Conservation (phyloP, 2,797 vertebrate genomes). For the Mycteria americana region DNA sequence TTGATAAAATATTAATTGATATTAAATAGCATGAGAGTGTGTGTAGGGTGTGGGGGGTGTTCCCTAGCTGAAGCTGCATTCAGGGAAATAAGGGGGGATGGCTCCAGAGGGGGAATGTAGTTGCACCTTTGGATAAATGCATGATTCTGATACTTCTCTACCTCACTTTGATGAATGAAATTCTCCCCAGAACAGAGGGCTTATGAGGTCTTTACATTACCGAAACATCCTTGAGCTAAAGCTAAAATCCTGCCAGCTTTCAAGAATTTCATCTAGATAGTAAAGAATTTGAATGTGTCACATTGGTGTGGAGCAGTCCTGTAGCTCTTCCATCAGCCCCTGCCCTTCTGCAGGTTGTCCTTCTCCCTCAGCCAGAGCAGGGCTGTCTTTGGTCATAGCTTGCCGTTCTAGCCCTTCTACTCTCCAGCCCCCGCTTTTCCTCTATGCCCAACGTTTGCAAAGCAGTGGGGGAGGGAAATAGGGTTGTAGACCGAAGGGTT, state of each 20-base stretch:
- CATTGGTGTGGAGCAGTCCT: not conserved
- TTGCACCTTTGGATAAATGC: not conserved
- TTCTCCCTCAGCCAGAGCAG: not conserved
- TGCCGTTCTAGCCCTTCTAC: not conserved
- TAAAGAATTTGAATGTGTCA: not conserved
- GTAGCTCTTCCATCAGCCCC: not conserved
- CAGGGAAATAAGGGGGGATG: not conserved
- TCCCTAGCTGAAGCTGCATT: not conserved
- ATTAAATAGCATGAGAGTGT: not conserved
- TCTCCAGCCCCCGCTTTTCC: not conserved
- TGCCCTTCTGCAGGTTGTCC: not conserved
- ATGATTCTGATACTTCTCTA: not conserved
- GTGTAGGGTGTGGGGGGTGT: not conserved
- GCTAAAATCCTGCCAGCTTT: not conserved
- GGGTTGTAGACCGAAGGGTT: not conserved
- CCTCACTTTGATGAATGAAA: not conserved
- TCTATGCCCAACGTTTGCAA: too few relatives aligned
- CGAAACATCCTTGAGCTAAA: not conserved
- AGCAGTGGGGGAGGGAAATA: fast-evolving
- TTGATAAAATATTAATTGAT: conserved; percentile 29
- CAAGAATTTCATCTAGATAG: not conserved
- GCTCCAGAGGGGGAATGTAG: not conserved
- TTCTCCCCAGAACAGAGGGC: not conserved
- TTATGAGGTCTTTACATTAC: not conserved
- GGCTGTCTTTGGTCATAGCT: fast-evolving